Conservation (phyloP, 2,113 vertebrate species). For the Sturnus vulgaris region DNA sequence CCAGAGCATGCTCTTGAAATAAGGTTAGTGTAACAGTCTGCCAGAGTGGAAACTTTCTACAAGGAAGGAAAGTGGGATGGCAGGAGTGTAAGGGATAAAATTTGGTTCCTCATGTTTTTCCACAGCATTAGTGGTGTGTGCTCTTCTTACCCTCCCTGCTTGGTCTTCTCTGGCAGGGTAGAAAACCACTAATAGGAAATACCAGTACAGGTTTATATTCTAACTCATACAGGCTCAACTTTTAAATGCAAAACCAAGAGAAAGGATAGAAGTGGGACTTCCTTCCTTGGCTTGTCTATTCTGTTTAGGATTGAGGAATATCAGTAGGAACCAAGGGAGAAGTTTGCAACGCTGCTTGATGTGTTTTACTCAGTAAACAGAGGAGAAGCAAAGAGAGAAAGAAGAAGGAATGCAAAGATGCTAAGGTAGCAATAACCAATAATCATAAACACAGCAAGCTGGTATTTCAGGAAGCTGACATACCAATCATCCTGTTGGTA, state of each 20-base stretch:
- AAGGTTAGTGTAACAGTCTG: not conserved
- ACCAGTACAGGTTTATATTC: not conserved
- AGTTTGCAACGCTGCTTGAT: not conserved
- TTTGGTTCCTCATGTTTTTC: not conserved
- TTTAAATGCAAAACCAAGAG: not conserved
- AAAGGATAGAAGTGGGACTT: not conserved
- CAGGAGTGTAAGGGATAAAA: not conserved
- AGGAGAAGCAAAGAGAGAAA: not conserved
- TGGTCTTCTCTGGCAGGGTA: not conserved
- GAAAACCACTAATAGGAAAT: not conserved
- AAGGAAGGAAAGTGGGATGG: not conserved
- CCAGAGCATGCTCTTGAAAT: not conserved
- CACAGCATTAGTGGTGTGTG: not conserved
- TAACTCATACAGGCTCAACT: too few relatives aligned
- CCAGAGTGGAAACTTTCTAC: not conserved
- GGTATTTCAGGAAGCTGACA: not conserved
- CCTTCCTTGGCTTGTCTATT: not conserved
- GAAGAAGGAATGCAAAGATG: not conserved
- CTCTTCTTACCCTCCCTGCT: not conserved
- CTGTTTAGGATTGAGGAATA: not conserved
- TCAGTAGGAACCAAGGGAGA: not conserved
- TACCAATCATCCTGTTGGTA: not conserved
- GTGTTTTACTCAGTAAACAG: not conserved
- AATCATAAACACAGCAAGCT: not conserved
- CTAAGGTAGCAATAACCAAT: not conserved